Evolutionary conservation across 1,140 invertebrate species (phyloP), one percentile per base, ranked within the genome.

Genomic region (Musca vetustissima): DNA sequence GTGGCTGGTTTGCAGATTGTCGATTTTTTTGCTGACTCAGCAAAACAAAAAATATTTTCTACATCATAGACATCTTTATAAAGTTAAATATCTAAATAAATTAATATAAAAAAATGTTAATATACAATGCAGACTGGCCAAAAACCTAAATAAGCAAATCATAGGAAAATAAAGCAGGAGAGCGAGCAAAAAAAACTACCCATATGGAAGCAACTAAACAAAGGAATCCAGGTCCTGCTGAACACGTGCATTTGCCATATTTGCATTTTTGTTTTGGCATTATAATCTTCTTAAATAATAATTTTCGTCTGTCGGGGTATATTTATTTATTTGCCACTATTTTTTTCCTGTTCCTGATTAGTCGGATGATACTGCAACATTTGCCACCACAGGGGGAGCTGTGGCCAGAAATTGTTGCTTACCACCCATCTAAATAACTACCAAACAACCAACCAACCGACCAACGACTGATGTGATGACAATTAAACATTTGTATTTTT

Each of bases 201-300:
- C 57, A 61, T 36, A 61, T 19, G 57, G 36, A 7, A 7, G 36
- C 6, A 43, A 13, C 6, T 43, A 43, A 43, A 43, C 11, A 43
- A 7, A 43, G 11, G 36, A 43, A 13, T 6, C 36, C 4, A 43
- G 6, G 4, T 13, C 36, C 11, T 43, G 36, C 36, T 43, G 36
- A 36, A 61, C 57, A 61, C 57, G 57, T 61, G 57, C 57, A 61
- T 13, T 43, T 4, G 36, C 36, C 36, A 61, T 61, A 61, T 61
- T 61, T 61, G 57, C 57, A 61, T 61, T 61, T 61, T n/a, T n/a
- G n/a, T n/a, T 28, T 61, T 61, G 57, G 28, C 28, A 61, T 19
- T 61, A 61, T 61, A 61, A 61, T 61, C 57, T 28, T 61, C 57
- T 61, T 61, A 61, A 61, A 61, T 61, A 36, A 61, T 43, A 43